Percentiles rank a stretch among this genome's conserved stretches.
phyloP scores from a whole-genome alignment of 1,140 invertebrate genomes.

The Drosophila tsacasi region DNA sequence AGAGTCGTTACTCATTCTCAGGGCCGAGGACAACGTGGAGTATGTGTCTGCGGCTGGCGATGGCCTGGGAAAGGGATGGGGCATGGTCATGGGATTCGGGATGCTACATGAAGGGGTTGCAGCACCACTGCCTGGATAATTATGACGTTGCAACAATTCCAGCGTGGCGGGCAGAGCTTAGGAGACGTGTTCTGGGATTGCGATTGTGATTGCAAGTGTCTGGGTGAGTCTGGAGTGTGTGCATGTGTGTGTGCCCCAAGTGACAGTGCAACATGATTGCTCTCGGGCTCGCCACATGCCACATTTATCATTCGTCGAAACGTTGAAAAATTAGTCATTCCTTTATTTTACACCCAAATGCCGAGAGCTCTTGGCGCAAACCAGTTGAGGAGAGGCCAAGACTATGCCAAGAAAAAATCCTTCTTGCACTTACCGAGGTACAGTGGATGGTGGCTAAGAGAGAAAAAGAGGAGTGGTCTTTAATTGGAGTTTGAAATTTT shows the following conservation, averaged over 20 bases:
- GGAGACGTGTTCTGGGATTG: constrained; percentile 63
- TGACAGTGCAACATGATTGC: constrained; percentile 84
- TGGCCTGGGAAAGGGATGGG: constrained; percentile 13
- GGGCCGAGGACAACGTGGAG: constrained; percentile 62
- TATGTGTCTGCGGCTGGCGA: constrained; percentile 19
- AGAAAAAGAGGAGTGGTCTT: not conserved
- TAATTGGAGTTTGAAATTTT: too few relatives aligned
- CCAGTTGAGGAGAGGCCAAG: constrained; percentile 55
- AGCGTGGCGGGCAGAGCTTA: constrained; percentile 59
- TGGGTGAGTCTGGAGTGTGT: constrained; percentile 17
- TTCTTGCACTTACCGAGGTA: constrained; percentile 65
- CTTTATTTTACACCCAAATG: constrained; percentile 84
- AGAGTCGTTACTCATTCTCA: constrained; percentile 80
- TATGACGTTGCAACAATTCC: constrained; percentile 83
- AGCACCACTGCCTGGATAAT: constrained; percentile 68
- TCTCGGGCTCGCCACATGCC: constrained; percentile 83
- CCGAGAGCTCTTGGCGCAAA: constrained; percentile 70
- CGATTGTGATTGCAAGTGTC: constrained; percentile 53
- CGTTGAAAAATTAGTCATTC: constrained; percentile 84
- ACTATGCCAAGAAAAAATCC: constrained; percentile 50
- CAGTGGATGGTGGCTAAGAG: constrained; percentile 13
- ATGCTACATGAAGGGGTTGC: constrained; percentile 15
- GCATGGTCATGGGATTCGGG: constrained; percentile 4
- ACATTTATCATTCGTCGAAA: constrained; percentile 84
- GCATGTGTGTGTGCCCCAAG: constrained; percentile 53